These are phyloP conservation scores for Oxyruncus cristatus DNA, from an alignment of 2,113 vertebrate species.

Conservation along the genomic window DNA sequence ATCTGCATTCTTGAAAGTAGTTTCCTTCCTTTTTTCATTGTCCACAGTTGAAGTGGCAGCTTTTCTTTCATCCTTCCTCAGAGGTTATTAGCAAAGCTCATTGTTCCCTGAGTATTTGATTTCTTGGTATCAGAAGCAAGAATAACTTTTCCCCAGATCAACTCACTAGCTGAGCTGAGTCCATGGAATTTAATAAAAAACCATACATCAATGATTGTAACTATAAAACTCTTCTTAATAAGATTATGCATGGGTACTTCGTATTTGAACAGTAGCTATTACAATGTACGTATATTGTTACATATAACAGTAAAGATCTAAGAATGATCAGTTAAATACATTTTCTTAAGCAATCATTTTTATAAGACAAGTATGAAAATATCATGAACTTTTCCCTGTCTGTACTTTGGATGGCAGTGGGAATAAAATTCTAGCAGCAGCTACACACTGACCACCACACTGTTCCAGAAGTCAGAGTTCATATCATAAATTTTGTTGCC, in stretches of 20 bases:
- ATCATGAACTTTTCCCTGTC: rapidly evolving
- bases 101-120: neutral
- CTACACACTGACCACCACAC: neutral
- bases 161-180: neutral
- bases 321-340: neutral
- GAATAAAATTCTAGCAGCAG: neutral
- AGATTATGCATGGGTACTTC: neutral
- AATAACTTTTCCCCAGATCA: neutral
- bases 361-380: neutral
- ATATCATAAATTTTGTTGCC: neutral
- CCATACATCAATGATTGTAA: neutral
- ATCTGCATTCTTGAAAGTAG: neutral
- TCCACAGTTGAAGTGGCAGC: neutral
- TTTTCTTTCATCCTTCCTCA: neutral
- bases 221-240: neutral
- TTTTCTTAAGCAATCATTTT: neutral
- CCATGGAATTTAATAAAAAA: neutral
- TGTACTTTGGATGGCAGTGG: neutral
- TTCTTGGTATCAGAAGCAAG: neutral
- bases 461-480: neutral
- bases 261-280: neutral
- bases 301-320: neutral
- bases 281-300: neutral
- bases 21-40: neutral
- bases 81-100: neutral